Percentiles rank a stretch among this genome's conserved stretches.
Conservation (phyloP, 53 echinoderm and acorn worm species). For the Crossaster papposus region DNA sequence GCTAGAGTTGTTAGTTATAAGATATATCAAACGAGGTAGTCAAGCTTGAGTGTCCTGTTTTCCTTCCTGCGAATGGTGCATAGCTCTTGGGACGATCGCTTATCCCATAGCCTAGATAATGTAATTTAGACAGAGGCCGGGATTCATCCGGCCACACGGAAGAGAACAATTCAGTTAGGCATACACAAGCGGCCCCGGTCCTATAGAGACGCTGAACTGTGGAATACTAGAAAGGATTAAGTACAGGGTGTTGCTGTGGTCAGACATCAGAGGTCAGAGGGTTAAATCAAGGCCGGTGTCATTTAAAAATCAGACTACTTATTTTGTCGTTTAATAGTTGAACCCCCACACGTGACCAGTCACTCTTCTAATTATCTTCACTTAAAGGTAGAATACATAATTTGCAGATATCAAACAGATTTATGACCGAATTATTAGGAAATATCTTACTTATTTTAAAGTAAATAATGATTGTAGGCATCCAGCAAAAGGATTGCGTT, state of each 20-base stretch:
- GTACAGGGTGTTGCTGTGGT: background rate
- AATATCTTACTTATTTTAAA: too few relatives aligned
- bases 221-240: background rate
- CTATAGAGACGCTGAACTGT: background rate
- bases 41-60: background rate
- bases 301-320: too few relatives aligned
- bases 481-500: too few relatives aligned
- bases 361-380: too few relatives aligned
- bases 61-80: background rate
- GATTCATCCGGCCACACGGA: background rate
- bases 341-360: too few relatives aligned
- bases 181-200: background rate
- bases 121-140: background rate
- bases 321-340: too few relatives aligned
- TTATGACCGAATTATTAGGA: too few relatives aligned
- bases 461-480: too few relatives aligned
- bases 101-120: conserved; percentile 7
- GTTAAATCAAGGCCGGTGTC: too few relatives aligned
- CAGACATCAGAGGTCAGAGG: background rate
- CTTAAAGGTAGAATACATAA: too few relatives aligned
- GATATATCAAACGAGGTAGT: background rate
- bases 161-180: background rate
- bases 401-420: too few relatives aligned
- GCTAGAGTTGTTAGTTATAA: background rate
- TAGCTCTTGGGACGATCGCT: background rate